Conservation (phyloP, 1,140 invertebrate species). For the Drosophila lini region DNA sequence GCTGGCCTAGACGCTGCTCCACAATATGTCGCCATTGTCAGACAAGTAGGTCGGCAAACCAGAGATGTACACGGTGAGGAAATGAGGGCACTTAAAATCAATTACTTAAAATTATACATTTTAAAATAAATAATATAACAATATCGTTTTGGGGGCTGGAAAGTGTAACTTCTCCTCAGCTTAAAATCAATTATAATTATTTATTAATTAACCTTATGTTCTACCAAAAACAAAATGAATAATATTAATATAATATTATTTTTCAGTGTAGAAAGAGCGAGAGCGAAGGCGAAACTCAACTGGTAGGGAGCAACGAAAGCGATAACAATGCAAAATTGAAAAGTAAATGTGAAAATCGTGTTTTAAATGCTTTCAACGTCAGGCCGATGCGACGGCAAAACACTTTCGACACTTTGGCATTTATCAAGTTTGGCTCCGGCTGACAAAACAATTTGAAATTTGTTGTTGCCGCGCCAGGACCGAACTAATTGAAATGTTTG, state of each 20-base stretch:
- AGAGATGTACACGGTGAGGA: background rate
- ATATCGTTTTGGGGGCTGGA: too few species aligned
- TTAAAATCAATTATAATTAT: too few species aligned
- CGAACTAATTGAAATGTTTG: constrained; percentile 74
- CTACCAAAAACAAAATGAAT: too few species aligned
- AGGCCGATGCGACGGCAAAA: constrained; percentile 47
- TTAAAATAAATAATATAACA: too few species aligned
- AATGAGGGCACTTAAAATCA: background rate
- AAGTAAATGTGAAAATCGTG: constrained; percentile 78
- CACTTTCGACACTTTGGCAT: constrained; percentile 68
- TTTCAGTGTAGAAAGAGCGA: constrained; percentile 6
- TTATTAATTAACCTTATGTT: too few species aligned
- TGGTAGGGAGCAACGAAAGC: constrained; percentile 27
- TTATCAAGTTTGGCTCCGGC: constrained; percentile 63
- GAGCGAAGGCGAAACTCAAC: constrained; percentile 5
- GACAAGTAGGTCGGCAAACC: constrained; percentile 33
- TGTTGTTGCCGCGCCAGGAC: constrained; percentile 41
- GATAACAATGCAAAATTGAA: constrained; percentile 71
- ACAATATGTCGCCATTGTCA: constrained; percentile 65
- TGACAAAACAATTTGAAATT: constrained; percentile 74
- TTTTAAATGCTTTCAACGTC: constrained; percentile 74
- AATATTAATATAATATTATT: background rate
- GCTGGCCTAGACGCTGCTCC: constrained; percentile 58
- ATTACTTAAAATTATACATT: too few species aligned
- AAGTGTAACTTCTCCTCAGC: too few species aligned